phyloP scores from a whole-genome alignment of 2,113 vertebrate genomes.

The Sorex fumeus region DNA sequence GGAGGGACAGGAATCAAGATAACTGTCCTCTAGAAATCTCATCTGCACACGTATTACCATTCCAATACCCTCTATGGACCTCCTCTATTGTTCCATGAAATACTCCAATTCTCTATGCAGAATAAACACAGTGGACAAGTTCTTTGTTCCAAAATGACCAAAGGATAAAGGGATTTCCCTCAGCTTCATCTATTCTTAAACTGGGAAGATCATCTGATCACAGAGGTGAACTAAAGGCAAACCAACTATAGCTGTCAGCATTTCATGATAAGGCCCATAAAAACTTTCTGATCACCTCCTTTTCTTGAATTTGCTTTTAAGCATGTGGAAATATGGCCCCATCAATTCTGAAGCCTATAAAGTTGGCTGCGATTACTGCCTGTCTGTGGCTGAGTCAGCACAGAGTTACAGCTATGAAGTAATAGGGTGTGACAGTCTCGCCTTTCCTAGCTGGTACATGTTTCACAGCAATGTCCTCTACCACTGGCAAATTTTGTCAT shows the following conservation, averaged over 20 bases:
- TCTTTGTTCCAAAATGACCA: constrained; percentile 64
- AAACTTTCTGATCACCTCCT: constrained; percentile 69
- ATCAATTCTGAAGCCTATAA: constrained; percentile 90
- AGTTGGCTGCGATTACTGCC: constrained; percentile 89
- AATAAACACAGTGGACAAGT: constrained; percentile 71
- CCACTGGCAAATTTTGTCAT: constrained; percentile 78
- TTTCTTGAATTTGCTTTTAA: constrained; percentile 79
- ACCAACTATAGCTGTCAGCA: constrained; percentile 55
- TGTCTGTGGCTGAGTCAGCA: constrained; percentile 90
- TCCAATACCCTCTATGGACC: not conserved
- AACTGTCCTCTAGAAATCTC: constrained; percentile 71
- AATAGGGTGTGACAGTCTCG: constrained; percentile 85
- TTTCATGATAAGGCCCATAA: constrained; percentile 54
- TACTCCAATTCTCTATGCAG: constrained; percentile 1
- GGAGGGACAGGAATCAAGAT: constrained; percentile 38
- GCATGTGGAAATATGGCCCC: constrained; percentile 91
- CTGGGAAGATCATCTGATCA: constrained; percentile 55
- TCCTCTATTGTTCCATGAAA: no score
- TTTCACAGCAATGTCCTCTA: constrained; percentile 86
- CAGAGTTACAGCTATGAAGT: constrained; percentile 87
- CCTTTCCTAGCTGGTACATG: constrained; percentile 31
- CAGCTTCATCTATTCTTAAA: constrained; percentile 5
- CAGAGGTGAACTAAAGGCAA: constrained; percentile 65
- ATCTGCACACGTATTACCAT: constrained; percentile 67
- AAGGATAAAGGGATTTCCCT: constrained; percentile 75